A percentile compares a stretch with the other conserved stretches of the same genome.
These are phyloP conservation scores for Plagiodera versicolora DNA, from an alignment of 2,888 invertebrate genomes.

Conservation along the genomic window DNA sequence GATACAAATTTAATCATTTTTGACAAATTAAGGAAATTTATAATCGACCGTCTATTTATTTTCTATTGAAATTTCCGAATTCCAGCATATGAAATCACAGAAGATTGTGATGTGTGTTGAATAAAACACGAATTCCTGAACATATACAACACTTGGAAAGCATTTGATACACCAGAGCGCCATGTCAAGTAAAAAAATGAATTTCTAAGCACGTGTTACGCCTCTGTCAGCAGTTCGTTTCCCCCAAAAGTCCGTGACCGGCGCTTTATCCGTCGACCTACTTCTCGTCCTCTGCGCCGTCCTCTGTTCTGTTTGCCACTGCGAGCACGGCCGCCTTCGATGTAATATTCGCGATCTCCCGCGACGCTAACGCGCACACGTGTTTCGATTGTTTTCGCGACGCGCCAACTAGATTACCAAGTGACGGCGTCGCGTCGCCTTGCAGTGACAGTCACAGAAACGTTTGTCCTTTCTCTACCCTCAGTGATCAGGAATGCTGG, in stretches of 20 bases:
- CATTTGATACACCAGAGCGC: too few species aligned
- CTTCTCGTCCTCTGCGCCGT: constrained; percentile 30
- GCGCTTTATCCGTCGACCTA: constrained; percentile 38
- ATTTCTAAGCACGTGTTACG: neutral
- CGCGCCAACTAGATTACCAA: neutral
- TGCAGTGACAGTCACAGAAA: neutral
- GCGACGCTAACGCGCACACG: constrained; percentile 11
- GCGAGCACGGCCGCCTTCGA: constrained; percentile 24
- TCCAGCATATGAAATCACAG: too few species aligned
- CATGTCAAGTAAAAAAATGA: too few species aligned
- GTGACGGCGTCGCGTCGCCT: neutral
- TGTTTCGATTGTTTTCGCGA: constrained; percentile 13
- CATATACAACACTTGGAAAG: too few species aligned
- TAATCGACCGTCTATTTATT: too few species aligned
- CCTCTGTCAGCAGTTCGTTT: constrained; percentile 42
- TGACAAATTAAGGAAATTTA: too few species aligned
- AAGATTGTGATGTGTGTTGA: too few species aligned
- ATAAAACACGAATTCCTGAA: too few species aligned
- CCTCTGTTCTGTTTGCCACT: constrained; percentile 34
- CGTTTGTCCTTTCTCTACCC: too few species aligned
- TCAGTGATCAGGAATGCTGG: too few species aligned
- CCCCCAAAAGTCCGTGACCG: constrained; percentile 47
- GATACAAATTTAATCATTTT: too few species aligned
- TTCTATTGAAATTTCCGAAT: too few species aligned
- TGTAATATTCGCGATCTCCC: constrained; percentile 17